Evolutionary conservation across 2,113 vertebrate species (phyloP).

Genomic region (Oryzias celebensis): DNA sequence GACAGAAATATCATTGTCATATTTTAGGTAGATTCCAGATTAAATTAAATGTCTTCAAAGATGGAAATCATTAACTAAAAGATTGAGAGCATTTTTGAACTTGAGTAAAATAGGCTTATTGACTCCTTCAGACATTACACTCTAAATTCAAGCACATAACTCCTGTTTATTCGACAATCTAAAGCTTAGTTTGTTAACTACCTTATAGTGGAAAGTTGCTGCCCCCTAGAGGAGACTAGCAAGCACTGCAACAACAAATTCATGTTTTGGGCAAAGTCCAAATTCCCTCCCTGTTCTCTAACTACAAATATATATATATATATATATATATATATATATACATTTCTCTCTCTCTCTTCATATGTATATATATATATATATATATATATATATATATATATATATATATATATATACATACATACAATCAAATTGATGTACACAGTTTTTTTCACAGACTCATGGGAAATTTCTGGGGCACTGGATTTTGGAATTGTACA

Average conservation of each 20-base stretch:
- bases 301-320: not conserved
- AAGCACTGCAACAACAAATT: conserved; percentile 4
- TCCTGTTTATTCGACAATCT: not conserved
- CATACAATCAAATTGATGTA: too few species aligned
- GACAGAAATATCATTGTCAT: not conserved
- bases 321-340: too few species aligned
- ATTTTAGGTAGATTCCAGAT: not conserved
- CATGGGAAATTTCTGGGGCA: too few species aligned
- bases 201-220: conserved; percentile 22
- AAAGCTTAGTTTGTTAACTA: not conserved
- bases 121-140: not conserved
- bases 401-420: too few species aligned
- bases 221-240: conserved; percentile 57
- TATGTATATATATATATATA: too few species aligned
- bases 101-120: not conserved
- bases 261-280: too few species aligned
- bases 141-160: not conserved
- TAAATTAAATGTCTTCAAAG: not conserved
- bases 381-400: too few species aligned
- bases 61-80: not conserved
- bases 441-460: too few species aligned
- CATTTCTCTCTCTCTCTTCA: too few species aligned
- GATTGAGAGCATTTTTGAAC: not conserved
- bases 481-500: too few species aligned
- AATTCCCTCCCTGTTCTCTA: not conserved